Evolutionary conservation across 2,113 vertebrate species (phyloP).

Genomic region (Callopanchax toddi): DNA sequence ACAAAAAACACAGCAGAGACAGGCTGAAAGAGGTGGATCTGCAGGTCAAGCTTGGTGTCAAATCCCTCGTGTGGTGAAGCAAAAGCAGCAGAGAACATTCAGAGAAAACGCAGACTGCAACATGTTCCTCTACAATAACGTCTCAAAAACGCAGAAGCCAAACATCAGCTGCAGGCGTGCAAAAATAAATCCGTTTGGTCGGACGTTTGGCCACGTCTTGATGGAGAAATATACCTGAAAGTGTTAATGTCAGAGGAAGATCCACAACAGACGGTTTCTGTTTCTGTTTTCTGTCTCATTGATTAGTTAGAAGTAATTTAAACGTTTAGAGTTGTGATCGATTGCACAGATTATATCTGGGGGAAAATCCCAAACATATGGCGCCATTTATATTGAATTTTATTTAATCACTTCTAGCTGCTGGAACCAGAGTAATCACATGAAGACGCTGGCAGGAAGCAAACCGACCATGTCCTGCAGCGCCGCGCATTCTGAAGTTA

Average conservation of each 20-base stretch:
- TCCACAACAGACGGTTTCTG: neutral
- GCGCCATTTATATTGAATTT: neutral
- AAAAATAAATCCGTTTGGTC: neutral
- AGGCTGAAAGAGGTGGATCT: neutral
- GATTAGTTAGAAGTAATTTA: neutral
- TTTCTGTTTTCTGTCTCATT: neutral
- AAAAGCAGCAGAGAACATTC: constrained; percentile 2
- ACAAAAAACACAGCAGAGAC: neutral
- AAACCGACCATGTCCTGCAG: no score
- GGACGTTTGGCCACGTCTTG: no score
- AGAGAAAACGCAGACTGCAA: neutral
- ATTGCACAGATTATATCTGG: neutral
- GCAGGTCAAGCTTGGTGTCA: neutral
- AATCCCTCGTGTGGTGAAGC: neutral
- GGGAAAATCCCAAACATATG: neutral
- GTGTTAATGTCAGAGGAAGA: neutral
- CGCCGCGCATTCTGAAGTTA: no score
- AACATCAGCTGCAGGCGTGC: neutral
- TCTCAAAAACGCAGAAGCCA: neutral
- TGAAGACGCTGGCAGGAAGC: no score
- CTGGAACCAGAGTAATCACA: neutral
- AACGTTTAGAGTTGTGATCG: neutral
- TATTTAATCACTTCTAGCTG: neutral
- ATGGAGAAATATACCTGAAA: neutral
- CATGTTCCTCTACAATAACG: neutral